Evolutionary conservation across 2,113 vertebrate species (phyloP), one percentile per base, ranked within the genome.

Genomic region (Synchiropus splendidus): DNA sequence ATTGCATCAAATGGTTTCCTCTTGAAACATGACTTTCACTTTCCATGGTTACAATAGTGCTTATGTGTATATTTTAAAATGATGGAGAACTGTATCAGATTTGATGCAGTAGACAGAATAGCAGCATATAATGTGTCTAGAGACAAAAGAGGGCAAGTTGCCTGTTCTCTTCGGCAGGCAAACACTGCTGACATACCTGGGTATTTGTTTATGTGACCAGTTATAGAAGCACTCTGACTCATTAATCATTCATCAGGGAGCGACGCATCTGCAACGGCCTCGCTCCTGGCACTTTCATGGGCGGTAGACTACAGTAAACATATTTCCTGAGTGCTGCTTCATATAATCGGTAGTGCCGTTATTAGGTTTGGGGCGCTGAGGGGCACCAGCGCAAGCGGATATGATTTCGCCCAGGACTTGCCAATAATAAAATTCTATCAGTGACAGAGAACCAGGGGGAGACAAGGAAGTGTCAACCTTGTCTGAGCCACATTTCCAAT

Each of bases 231-330:
- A 44, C 59, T 58, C 43, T 21, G 54, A 48, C 63, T 71, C 67
- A 67, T 78, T 69, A 57, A 78, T 75, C 61, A 75, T 75, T 74
- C 64, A 75, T 69, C n/a, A 18, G 55, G 36, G 60, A 42, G 51
- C 48, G 18, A 12, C 54, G 67, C 16, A 21, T 62, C 65, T 64
- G 59, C 50, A 35, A 48, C 56, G 67, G 64, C 48, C 42, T 12
- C 39, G 41, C 63, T 67, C 66, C 50, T 64, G 57, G 59, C 71
- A 54, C 70, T 67, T 51, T 60, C 48, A 52, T 12, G 16, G 17
- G 11, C 45, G 52, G 46, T 21, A 54, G 64, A 66, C 47, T 50
- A 64, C 61, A 67, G 60, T 67, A 70, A 75, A 70, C 67, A 71
- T 56, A 64, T 69, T 61, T 52, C 62, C 42, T 42, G 61, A 61